Percentiles rank a stretch among this genome's conserved stretches.
Evolutionary conservation across 1,140 invertebrate genomes (phyloP).

Genomic region (Heliconius nattereri): DNA sequence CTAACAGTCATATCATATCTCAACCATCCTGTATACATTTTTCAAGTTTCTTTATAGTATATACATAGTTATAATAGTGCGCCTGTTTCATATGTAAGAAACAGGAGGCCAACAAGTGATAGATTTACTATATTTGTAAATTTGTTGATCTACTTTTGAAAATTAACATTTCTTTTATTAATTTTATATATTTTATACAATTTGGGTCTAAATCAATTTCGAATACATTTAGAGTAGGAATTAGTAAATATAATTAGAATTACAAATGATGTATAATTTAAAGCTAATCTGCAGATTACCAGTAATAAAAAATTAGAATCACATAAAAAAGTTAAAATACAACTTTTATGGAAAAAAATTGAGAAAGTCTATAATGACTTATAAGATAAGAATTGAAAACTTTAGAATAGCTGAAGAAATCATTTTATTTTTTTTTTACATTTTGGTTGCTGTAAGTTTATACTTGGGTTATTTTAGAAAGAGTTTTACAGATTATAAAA

Average conservation of each 20-base stretch:
- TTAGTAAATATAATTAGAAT: background rate
- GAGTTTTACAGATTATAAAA: constrained; percentile 1
- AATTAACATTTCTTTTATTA: constrained; percentile 3
- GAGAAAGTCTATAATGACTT: background rate
- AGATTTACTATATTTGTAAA: constrained; percentile 1
- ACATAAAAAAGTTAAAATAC: background rate
- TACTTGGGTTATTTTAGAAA: background rate
- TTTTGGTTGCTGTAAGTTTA: background rate
- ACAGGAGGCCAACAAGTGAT: constrained; percentile 28
- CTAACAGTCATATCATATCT: background rate
- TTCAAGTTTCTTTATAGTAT: background rate
- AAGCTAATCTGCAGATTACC: background rate
- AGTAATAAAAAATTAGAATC: background rate
- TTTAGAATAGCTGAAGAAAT: background rate
- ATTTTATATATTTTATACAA: background rate
- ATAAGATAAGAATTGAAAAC: background rate
- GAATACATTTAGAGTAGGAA: background rate
- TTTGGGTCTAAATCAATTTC: background rate
- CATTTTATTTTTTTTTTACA: background rate
- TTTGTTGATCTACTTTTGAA: background rate
- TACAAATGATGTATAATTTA: background rate
- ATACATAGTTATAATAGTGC: constrained; percentile 21
- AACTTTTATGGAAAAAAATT: background rate
- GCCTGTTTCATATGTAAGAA: constrained; percentile 40
- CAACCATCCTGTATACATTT: background rate